Base-by-base conservation (phyloP, 1,140 invertebrate genomes). In the Orius insidiosus region DNA sequence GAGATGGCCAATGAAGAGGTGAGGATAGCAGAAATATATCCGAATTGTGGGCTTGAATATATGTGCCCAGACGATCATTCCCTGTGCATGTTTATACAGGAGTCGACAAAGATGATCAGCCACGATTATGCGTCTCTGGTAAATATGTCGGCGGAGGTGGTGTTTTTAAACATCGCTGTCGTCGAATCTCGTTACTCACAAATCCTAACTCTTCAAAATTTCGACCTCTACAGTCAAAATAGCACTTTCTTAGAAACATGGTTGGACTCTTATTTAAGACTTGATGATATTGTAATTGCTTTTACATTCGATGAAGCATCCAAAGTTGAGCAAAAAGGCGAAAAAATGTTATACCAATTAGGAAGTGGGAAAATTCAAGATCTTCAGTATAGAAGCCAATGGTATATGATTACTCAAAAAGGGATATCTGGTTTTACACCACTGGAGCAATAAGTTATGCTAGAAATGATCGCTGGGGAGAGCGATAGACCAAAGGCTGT, bases 341-440 rank as follows among this genome's bases (percentile, higher is more conserved):
- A n/a, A 56, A 45, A 52, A 18, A 34, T 55, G 10, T n/a, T 59
- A 3, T 57, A 56, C 45, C 41, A 52, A 41, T 47, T 56, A 30
- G 57, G 71, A 2, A 71, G 68, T 56, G 65, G 64, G 32, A 60
- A n/a, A 53, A 66, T 72, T 36, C 68, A 73, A 58, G 71, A 72
- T 51, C 56, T 74, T 1, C 64, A 63, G 39, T 72, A 69, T 53
- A 56, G 71, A 38, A 68, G 68, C 41, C 63, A 68, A 36, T 74
- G 70, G 71, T 71, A 65, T 51, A 68, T 74, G 57, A 60, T 73
- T 8, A 66, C 69, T 7, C 69, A 70, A 47, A 70, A 69, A 56
- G 67, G 68, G 4, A 67, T 72, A 11, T 52, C 60, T 15, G 71
- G 70, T 3, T 73, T 71, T 52, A 65, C 68, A 1, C 60, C 62